These are phyloP conservation scores for Magallana gigas DNA, from an alignment of 1,140 invertebrate species.

Conservation along the genomic window DNA sequence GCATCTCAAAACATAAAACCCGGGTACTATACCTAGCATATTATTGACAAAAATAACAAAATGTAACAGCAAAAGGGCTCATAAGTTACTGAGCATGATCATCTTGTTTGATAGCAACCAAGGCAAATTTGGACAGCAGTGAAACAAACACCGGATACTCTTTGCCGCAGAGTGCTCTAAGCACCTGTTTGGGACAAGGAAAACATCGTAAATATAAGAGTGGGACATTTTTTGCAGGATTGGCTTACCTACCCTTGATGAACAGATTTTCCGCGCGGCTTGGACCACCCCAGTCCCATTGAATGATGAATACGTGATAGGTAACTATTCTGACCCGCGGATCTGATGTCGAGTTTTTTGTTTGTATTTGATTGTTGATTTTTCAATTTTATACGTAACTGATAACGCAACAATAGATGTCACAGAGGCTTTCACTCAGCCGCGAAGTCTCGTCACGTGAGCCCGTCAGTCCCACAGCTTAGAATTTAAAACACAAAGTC, in stretches of 20 bases:
- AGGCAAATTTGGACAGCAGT: background rate
- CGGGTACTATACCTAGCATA: background rate
- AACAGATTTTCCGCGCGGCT: conserved; percentile 30
- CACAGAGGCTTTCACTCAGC: background rate
- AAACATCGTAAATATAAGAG: conserved; percentile 30
- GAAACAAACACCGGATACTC: conserved; percentile 24
- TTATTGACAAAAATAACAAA: background rate
- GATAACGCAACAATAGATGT: conserved; percentile 29
- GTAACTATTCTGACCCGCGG: conserved; percentile 27
- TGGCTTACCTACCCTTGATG: conserved; percentile 21
- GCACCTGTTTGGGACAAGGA: conserved; percentile 28
- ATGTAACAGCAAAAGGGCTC: background rate
- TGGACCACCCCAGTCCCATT: conserved; percentile 26
- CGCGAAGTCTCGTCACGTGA: conserved; percentile 16
- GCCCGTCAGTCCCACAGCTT: background rate
- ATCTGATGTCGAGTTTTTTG: conserved; percentile 30
- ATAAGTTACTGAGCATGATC: background rate
- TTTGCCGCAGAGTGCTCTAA: conserved; percentile 17
- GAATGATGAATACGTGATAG: conserved; percentile 36
- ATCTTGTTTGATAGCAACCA: background rate
- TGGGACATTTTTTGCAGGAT: conserved; percentile 28
- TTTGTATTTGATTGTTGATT: conserved; percentile 38
- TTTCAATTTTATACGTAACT: conserved; percentile 37
- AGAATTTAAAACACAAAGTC: too few species aligned
- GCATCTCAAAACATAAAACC: background rate